A percentile compares a stretch with the other conserved stretches of the same genome.
These are phyloP conservation scores for Petrophora chlorosata DNA, from an alignment of 2,888 invertebrate genomes.

Conservation along the genomic window DNA sequence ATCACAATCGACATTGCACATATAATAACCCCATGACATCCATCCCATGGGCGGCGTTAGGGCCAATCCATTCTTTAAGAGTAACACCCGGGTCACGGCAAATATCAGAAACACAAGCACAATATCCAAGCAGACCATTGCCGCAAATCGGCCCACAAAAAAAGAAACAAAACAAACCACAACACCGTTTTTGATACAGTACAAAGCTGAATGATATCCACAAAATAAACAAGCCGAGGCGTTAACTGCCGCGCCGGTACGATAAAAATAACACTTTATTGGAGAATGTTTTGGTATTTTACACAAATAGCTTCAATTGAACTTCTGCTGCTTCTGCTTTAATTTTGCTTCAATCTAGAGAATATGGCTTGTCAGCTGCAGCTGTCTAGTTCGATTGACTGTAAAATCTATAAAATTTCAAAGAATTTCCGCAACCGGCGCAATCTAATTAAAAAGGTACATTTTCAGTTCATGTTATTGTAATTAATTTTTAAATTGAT, in stretches of 20 bases:
- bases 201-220: slow-evolving; percentile 11
- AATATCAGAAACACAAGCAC: slow-evolving; percentile 33
- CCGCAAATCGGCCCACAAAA: slow-evolving; percentile 3
- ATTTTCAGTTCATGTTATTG: too few species aligned
- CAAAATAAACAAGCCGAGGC: slow-evolving; percentile 18
- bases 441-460: too few species aligned
- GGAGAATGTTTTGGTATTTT: slow-evolving; percentile 16
- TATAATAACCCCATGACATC: slow-evolving; percentile 89
- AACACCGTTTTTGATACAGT: slow-evolving; percentile 11
- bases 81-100: slow-evolving; percentile 47
- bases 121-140: slow-evolving; percentile 13
- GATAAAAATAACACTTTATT: slow-evolving; percentile 20
- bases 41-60: slow-evolving; percentile 89
- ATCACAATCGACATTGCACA: slow-evolving; percentile 85
- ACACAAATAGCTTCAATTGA: slow-evolving; percentile 5
- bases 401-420: too few species aligned
- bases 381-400: too few species aligned
- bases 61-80: slow-evolving; percentile 86
- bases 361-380: too few species aligned
- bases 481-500: too few species aligned
- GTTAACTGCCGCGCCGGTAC: slow-evolving; percentile 14
- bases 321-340: too few species aligned
- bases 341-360: too few species aligned
- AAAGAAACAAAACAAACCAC: slow-evolving; percentile 13
- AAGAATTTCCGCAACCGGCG: too few species aligned